Conservation (phyloP, 2,797 vertebrate genomes). For the Triplophysa yarkandensis region DNA sequence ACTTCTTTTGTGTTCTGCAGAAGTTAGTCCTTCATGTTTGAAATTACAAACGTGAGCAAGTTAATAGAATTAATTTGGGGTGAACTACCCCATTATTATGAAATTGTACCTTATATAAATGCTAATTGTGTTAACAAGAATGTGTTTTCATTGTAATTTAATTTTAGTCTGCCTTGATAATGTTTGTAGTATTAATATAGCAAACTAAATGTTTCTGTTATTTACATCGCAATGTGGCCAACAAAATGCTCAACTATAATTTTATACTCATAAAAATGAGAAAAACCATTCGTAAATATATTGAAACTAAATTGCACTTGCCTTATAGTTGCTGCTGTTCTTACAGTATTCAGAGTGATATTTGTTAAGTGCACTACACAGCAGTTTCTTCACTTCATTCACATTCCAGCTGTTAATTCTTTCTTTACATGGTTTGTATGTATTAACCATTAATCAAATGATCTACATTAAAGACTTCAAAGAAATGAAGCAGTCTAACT, state of each 20-base stretch:
- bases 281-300: no score
- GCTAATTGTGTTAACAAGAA: background rate
- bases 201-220: constrained; percentile 21
- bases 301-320: constrained; percentile 33
- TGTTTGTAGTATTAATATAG: constrained; percentile 19
- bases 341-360: constrained; percentile 36
- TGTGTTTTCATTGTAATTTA: background rate
- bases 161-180: background rate
- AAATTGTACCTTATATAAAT: no score
- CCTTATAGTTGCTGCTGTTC: constrained; percentile 44
- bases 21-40: no score
- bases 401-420: constrained; percentile 42
- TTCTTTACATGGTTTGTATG: constrained; percentile 38
- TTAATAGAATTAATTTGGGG: no score
- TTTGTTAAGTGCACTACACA: constrained; percentile 5
- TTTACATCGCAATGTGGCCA: constrained; percentile 1
- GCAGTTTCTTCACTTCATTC: constrained; percentile 9
- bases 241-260: no score
- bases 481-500: background rate
- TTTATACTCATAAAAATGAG: no score
- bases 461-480: constrained; percentile 12
- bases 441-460: constrained; percentile 36
- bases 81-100: no score
- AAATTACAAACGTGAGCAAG: no score
- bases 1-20: no score